phyloP scores from a whole-genome alignment of 2,888 invertebrate species.

The Folsomia candida region DNA sequence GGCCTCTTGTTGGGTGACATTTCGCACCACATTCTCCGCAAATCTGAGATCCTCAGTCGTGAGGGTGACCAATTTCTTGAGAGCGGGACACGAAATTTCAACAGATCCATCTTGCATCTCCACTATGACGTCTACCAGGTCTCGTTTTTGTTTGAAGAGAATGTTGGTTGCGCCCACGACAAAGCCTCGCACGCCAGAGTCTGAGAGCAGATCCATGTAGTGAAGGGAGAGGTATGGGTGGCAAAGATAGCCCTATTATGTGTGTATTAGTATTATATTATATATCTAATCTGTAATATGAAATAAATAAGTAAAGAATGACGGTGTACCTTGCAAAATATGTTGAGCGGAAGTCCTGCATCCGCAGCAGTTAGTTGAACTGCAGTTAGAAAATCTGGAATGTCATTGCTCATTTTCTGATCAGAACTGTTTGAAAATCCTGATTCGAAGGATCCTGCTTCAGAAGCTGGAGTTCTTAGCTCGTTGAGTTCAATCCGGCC shows the following conservation, averaged over 20 bases:
- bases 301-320: no score
- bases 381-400: conserved; percentile 52
- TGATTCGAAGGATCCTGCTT: conserved; percentile 25
- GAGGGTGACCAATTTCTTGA: conserved; percentile 78
- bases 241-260: conserved; percentile 76
- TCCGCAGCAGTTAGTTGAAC: conserved; percentile 68
- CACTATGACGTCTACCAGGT: conserved; percentile 86
- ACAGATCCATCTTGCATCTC: conserved; percentile 84
- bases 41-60: conserved; percentile 94
- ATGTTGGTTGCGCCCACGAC: conserved; percentile 97
- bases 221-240: conserved; percentile 93
- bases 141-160: conserved; percentile 92
- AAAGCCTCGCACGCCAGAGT: conserved; percentile 71
- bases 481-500: neutral
- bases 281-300: no score
- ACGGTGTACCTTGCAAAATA: conserved; percentile 76
- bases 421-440: conserved; percentile 25
- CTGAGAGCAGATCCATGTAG: conserved; percentile 85
- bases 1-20: conserved; percentile 60
- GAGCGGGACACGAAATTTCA: conserved; percentile 75
- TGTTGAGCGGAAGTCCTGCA: conserved; percentile 82
- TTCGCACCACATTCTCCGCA: conserved; percentile 85
- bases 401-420: conserved; percentile 33
- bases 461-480: conserved; percentile 8
- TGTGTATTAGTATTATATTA: neutral